Base-by-base conservation (phyloP, 2,888 invertebrate genomes). In the Acrobasis repandana region DNA sequence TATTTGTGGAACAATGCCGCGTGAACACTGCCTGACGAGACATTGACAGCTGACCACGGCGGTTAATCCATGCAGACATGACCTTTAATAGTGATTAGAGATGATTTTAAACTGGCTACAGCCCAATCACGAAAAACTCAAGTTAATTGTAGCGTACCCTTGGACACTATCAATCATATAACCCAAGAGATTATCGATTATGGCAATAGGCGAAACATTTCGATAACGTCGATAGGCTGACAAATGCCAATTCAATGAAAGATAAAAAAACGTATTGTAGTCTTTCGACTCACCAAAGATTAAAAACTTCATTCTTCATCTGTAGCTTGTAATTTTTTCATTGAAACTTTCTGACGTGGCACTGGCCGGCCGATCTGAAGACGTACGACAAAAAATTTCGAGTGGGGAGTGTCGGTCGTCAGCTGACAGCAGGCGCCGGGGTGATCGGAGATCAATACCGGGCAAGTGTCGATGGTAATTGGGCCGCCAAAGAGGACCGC, bases 1-100 rank as follows among this genome's bases (percentile, higher is more conserved):
- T 88, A 88, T 88, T 88, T 86, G 76, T 71, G 83, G 85, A 83
- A 82, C 82, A 85, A 85, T 84, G 78, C 77, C 77, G 33, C 52
- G 43, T 10, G 58, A 77, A 74, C 74, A 77, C 82, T 71, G 70
- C 71, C 69, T 67, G 68, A 70, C 67, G 68, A 67, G 70, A 72
- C 73, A 72, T 77, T 74, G 76, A 77, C 79, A 81, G 79, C 77
- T 79, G 79, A 78, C 73, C 69, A 68, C 65, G 16, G 58, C 50
- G 56, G 61, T 50, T 61, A 43, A 47, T 61, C 64, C 65, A 50
- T 6, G 6, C 59, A 54, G 49, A 47, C 46, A 59, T 43, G 56
- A 56, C 62, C 62, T 64, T 60, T 62, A 54, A 4, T 33, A 28
- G 10, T 16, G 18, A 52, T 52, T 52, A 60, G 43, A 28, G 60